Percentiles rank a stretch among this genome's conserved stretches.
These are phyloP conservation scores for Chlamydotis undulata DNA, from an alignment of 2,113 vertebrate species.

Conservation along the genomic window DNA sequence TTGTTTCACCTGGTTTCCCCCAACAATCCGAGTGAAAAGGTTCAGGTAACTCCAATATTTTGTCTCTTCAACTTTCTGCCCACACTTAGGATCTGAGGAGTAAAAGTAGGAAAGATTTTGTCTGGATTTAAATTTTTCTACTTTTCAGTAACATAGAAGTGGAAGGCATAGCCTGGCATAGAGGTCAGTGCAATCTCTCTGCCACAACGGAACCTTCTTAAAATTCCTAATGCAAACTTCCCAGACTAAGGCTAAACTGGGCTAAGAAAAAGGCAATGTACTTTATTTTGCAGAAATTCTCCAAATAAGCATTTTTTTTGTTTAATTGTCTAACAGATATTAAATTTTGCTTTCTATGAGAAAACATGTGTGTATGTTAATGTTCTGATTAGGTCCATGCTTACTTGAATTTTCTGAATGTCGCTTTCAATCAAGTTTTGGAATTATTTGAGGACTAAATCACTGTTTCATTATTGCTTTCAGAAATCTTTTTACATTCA, in stretches of 20 bases:
- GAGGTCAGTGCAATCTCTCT: neutral
- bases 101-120: neutral
- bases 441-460: neutral
- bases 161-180: neutral
- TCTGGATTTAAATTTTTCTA: neutral
- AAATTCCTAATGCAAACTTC: neutral
- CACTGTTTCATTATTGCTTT: neutral
- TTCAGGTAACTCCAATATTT: conserved; percentile 25
- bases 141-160: neutral
- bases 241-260: neutral
- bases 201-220: neutral
- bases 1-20: conserved; percentile 75
- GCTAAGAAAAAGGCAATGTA: neutral
- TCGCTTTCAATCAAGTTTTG: neutral
- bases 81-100: conserved; percentile 77
- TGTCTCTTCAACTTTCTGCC: conserved; percentile 40
- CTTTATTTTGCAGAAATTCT: neutral
- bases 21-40: conserved; percentile 79
- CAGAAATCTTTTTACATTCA: neutral
- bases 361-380: neutral
- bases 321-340: neutral
- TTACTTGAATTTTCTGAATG: neutral
- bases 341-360: neutral
- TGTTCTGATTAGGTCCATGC: neutral
- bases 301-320: neutral